Conservation (phyloP, 2,797 vertebrate genomes). For the Amblyraja radiata region DNA sequence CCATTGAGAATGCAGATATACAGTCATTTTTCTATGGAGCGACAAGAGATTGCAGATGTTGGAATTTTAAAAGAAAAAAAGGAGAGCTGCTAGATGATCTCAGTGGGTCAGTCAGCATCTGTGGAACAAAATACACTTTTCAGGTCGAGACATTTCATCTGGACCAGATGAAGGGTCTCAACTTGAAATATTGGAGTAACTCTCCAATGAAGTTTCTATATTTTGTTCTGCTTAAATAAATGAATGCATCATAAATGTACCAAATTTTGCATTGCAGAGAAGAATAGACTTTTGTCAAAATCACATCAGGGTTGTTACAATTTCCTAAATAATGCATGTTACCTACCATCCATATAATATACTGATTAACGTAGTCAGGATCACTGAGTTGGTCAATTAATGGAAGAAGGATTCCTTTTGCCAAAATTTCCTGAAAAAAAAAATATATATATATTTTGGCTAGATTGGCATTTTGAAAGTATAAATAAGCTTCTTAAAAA, state of each 20-base stretch:
- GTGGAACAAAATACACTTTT: too few species aligned
- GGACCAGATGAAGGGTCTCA: too few species aligned
- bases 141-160: too few species aligned
- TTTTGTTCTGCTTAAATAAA: not conserved
- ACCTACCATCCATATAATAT: constrained; percentile 99
- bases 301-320: not conserved
- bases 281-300: not conserved
- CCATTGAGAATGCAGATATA: too few species aligned
- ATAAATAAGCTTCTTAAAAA: not conserved
- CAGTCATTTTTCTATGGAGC: too few species aligned
- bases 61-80: too few species aligned
- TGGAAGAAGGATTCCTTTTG: constrained; percentile 91
- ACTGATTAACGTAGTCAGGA: constrained; percentile 99
- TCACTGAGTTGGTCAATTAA: constrained; percentile 97
- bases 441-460: too few species aligned
- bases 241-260: not conserved
- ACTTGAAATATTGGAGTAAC: too few species aligned
- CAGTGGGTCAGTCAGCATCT: too few species aligned
- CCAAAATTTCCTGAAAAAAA: constrained; percentile 82
- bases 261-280: not conserved
- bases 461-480: not conserved
- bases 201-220: not conserved
- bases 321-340: not conserved
- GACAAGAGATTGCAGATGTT: too few species aligned
- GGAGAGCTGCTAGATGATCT: too few species aligned